A percentile compares a stretch with the other conserved stretches of the same genome.
These are phyloP conservation scores for Prunella strophiata DNA, from an alignment of 2,797 vertebrate genomes.

Conservation along the genomic window DNA sequence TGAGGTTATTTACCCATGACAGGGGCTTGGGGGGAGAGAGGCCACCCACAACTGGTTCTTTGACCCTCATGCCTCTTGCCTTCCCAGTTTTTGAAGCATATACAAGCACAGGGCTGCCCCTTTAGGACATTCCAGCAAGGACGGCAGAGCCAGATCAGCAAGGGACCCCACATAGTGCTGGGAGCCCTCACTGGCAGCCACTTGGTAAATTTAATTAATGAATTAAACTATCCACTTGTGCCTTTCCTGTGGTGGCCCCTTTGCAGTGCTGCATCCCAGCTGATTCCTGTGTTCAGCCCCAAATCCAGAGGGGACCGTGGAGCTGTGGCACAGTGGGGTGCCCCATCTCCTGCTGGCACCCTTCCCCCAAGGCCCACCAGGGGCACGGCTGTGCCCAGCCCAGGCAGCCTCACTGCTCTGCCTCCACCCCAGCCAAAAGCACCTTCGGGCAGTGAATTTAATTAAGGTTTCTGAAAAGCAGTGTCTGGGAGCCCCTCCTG, in stretches of 20 bases:
- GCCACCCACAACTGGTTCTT: neutral
- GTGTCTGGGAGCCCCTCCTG: conserved; percentile 63
- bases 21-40: neutral
- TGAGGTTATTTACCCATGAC: neutral
- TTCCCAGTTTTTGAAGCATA: neutral
- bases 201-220: neutral
- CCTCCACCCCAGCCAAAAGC: neutral
- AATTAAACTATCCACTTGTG: neutral
- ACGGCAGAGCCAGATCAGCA: rapidly evolving
- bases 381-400: rapidly evolving
- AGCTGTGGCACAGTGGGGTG: neutral
- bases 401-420: neutral
- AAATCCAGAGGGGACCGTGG: rapidly evolving
- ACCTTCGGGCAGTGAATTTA: conserved; percentile 56
- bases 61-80: rapidly evolving
- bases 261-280: neutral
- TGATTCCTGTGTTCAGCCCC: neutral
- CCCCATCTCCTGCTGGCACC: neutral
- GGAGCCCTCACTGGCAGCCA: neutral
- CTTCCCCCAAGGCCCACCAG: neutral
- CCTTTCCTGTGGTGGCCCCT: neutral
- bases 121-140: neutral
- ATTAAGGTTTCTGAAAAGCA: conserved; percentile 61
- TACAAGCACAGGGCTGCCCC: rapidly evolving
- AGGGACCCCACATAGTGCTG: rapidly evolving